Evolutionary conservation across 2,888 invertebrate species (phyloP).

Genomic region (Cistogaster globosa): DNA sequence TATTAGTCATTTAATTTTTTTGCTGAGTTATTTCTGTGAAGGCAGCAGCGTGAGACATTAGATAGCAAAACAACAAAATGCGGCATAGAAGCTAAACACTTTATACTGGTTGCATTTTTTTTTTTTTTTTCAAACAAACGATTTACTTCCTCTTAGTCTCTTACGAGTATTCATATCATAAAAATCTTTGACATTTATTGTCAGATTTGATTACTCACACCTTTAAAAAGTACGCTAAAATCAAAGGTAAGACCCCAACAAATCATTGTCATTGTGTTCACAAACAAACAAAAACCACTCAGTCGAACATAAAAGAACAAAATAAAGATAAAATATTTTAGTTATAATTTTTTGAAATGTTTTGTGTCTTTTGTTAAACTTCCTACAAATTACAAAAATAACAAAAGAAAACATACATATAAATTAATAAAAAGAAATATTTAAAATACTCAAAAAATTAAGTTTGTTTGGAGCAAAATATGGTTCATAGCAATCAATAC

Average conservation of each 20-base stretch:
- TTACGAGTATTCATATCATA: conserved; percentile 33
- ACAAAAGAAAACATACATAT: background rate
- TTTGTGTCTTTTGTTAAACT: too few species aligned
- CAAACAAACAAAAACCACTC: conserved; percentile 21
- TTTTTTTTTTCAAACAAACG: too few species aligned
- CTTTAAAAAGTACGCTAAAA: conserved; percentile 8
- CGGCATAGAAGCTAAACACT: too few species aligned
- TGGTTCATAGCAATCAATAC: conserved; percentile 5
- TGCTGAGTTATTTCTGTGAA: too few species aligned
- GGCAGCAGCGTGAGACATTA: too few species aligned
- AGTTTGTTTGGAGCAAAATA: background rate
- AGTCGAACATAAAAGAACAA: background rate
- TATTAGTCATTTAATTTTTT: too few species aligned
- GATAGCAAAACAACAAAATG: too few species aligned
- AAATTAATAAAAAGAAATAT: conserved; percentile 25
- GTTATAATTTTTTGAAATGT: background rate
- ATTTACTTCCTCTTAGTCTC: background rate
- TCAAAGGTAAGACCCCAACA: conserved; percentile 18
- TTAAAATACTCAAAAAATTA: conserved; percentile 15
- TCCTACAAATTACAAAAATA: background rate
- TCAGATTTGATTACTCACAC: conserved; percentile 53
- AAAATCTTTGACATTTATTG: conserved; percentile 46
- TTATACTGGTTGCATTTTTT: too few species aligned
- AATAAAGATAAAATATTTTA: background rate
- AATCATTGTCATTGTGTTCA: conserved; percentile 39